phyloP scores from a whole-genome alignment of 1,140 invertebrate species.

The Coelopa frigida region DNA sequence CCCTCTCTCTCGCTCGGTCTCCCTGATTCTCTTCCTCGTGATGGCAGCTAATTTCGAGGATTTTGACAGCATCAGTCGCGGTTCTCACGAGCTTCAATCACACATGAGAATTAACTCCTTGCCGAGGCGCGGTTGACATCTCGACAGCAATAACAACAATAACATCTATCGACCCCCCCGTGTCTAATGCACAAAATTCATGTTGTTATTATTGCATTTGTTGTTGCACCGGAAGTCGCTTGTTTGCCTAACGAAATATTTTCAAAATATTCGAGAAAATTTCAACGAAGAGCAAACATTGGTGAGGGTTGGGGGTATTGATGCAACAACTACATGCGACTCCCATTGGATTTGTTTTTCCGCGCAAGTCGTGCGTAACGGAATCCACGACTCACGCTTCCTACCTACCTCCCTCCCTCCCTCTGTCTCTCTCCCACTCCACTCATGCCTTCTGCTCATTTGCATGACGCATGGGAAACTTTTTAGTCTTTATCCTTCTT shows the following conservation, averaged over 20 bases:
- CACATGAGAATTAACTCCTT: constrained; percentile 24
- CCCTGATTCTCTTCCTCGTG: background rate
- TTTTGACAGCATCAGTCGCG: too few relatives aligned
- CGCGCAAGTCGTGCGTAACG: too few relatives aligned
- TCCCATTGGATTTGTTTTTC: background rate
- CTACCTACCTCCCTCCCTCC: background rate
- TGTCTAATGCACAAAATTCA: too few relatives aligned
- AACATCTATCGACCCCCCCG: too few relatives aligned
- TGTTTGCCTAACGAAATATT: constrained; percentile 22
- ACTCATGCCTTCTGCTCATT: background rate
- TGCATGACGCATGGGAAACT: too few relatives aligned
- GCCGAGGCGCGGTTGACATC: constrained; percentile 3
- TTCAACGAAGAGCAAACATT: background rate
- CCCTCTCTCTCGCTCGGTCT: background rate
- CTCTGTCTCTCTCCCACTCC: background rate
- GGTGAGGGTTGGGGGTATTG: too few relatives aligned
- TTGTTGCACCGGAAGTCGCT: constrained; percentile 33
- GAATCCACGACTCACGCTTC: background rate
- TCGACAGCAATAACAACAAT: too few relatives aligned
- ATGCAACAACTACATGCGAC: too few relatives aligned
- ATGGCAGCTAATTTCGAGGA: too few relatives aligned
- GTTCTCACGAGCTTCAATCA: constrained; percentile 34
- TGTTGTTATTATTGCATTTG: too few relatives aligned
- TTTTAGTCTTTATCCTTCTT: too few relatives aligned
- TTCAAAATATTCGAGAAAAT: constrained; percentile 17